These are phyloP conservation scores for Macrostomum lignano DNA, from an alignment of 1,140 invertebrate species.

Conservation along the genomic window DNA sequence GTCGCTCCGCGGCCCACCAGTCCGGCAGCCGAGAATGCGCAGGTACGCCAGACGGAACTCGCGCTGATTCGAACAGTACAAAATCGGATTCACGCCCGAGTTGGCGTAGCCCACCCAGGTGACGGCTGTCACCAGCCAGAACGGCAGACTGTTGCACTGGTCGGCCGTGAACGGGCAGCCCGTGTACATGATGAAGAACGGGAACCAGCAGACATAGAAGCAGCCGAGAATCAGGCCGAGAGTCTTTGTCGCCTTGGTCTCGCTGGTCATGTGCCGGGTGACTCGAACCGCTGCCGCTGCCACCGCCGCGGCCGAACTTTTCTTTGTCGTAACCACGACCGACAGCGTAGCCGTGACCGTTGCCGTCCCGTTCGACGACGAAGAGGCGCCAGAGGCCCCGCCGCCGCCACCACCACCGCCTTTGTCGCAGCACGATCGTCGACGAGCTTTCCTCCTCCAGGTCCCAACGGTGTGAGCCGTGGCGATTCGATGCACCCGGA, in stretches of 20 bases:
- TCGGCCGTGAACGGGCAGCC: constrained; percentile 17
- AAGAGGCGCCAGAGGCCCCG: too few relatives aligned
- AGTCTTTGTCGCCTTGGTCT: constrained; percentile 5
- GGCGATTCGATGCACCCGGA: constrained; percentile 43
- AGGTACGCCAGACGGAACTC: constrained; percentile 1
- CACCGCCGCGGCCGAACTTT: too few relatives aligned
- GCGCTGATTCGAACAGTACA: constrained; percentile 5
- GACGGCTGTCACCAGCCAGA: too few relatives aligned
- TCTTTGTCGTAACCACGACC: too few relatives aligned
- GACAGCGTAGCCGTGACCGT: too few relatives aligned
- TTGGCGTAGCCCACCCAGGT: constrained; percentile 7
- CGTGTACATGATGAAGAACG: constrained; percentile 24
- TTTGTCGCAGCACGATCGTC: too few relatives aligned
- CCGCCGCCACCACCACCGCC: too few relatives aligned
- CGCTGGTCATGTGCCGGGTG: not conserved
- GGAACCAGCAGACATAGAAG: constrained; percentile 25
- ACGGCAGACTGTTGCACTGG: too few relatives aligned
- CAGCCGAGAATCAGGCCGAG: constrained; percentile 21
- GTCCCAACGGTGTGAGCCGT: constrained; percentile 15
- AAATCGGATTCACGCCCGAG: constrained; percentile 1
- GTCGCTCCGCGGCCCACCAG: too few relatives aligned
- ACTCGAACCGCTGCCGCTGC: too few relatives aligned
- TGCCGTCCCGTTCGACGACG: too few relatives aligned
- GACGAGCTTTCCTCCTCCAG: constrained; percentile 5
- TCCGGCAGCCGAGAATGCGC: not conserved